These are phyloP conservation scores for Ictidomys tridecemlineatus DNA, from an alignment of 2,113 vertebrate species.

Conservation along the genomic window DNA sequence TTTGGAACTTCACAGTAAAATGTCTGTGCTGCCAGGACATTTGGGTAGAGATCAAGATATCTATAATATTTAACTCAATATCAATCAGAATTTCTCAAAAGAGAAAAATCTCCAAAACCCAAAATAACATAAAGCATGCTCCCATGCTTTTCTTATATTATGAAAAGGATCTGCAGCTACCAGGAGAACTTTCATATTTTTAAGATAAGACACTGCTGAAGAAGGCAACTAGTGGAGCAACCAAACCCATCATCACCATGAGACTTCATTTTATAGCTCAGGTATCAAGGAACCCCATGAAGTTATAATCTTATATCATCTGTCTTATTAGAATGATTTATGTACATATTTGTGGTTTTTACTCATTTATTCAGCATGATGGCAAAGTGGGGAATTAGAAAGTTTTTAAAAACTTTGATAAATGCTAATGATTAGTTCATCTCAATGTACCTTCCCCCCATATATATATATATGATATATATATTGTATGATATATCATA, in stretches of 20 bases:
- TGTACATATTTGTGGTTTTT: not conserved
- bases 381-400: not conserved
- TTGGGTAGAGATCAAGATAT: not conserved
- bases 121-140: not conserved
- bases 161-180: not conserved
- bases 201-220: not conserved
- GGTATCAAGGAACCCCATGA: not conserved
- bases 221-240: not conserved
- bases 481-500: too few relatives aligned
- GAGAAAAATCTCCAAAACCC: not conserved
- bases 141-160: not conserved
- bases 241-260: not conserved
- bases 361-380: not conserved
- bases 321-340: not conserved
- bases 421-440: not conserved
- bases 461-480: too few relatives aligned
- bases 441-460: not conserved
- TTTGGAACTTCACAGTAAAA: not conserved
- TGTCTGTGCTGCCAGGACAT: not conserved
- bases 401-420: not conserved
- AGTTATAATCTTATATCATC: not conserved
- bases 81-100: not conserved
- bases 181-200: not conserved
- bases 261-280: not conserved
- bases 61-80: not conserved